phyloP scores from a whole-genome alignment of 2,888 invertebrate genomes.

The Halictus ligatus region DNA sequence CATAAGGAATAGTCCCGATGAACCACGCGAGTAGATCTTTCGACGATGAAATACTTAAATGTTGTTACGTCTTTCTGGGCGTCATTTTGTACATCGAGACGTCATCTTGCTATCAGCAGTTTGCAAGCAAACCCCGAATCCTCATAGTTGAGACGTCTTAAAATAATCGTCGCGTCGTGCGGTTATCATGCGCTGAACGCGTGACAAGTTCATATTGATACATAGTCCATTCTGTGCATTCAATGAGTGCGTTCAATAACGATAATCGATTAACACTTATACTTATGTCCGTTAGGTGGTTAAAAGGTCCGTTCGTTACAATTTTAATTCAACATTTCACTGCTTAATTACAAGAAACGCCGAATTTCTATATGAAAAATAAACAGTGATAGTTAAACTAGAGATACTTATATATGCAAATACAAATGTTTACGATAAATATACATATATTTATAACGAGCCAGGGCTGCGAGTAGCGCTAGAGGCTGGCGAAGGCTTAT shows the following conservation, averaged over 20 bases:
- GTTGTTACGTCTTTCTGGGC: not conserved
- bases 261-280: not conserved
- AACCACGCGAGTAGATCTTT: not conserved
- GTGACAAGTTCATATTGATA: conserved; percentile 29
- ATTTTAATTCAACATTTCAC: not conserved
- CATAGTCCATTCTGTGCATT: conserved; percentile 20
- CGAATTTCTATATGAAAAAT: not conserved
- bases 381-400: too few species aligned
- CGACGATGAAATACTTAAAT: not conserved
- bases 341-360: not conserved
- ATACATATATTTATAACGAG: too few species aligned
- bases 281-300: not conserved
- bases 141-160: conserved; percentile 16
- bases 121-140: not conserved
- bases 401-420: too few species aligned
- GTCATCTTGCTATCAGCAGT: not conserved
- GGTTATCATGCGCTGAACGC: conserved; percentile 25
- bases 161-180: conserved; percentile 33
- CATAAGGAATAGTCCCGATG: not conserved
- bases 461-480: too few species aligned
- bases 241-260: conserved; percentile 8
- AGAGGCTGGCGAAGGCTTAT: too few species aligned
- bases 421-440: too few species aligned
- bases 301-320: not conserved
- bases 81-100: not conserved